These are phyloP conservation scores for Drymodes brunneopygia DNA, from an alignment of 2,113 vertebrate genomes.

Conservation along the genomic window DNA sequence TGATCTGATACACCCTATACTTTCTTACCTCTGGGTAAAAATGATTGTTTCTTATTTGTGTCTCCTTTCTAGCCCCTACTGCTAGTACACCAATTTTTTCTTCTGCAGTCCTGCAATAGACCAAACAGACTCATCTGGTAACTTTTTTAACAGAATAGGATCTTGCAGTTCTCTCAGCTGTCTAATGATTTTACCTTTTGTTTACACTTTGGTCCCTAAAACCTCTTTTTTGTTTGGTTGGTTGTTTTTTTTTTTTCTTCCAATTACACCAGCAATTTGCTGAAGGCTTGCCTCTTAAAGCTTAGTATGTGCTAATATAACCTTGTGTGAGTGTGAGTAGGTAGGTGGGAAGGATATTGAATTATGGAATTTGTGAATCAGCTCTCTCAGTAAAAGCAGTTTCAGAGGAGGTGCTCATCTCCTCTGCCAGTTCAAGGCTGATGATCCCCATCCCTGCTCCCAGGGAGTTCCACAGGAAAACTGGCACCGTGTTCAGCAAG, in stretches of 20 bases:
- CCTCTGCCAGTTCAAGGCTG: not conserved
- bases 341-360: not conserved
- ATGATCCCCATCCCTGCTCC: not conserved
- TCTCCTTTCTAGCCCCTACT: not conserved
- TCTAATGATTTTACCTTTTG: not conserved
- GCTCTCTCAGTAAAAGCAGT: not conserved
- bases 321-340: not conserved
- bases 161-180: not conserved
- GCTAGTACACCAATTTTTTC: slow-evolving; percentile 35
- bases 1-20: not conserved
- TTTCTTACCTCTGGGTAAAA: slow-evolving; percentile 53
- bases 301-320: not conserved
- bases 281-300: not conserved
- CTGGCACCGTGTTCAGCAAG: not conserved
- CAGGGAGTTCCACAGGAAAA: not conserved
- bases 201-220: not conserved
- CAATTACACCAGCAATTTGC: not conserved
- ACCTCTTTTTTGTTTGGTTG: not conserved
- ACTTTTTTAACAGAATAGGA: not conserved
- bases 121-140: slow-evolving; percentile 6
- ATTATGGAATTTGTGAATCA: not conserved
- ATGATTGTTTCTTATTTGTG: slow-evolving; percentile 52
- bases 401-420: not conserved
- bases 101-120: not conserved
- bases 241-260: not conserved